These are phyloP conservation scores for Plutella xylostella DNA, from an alignment of 2,888 invertebrate genomes.

Conservation along the genomic window DNA sequence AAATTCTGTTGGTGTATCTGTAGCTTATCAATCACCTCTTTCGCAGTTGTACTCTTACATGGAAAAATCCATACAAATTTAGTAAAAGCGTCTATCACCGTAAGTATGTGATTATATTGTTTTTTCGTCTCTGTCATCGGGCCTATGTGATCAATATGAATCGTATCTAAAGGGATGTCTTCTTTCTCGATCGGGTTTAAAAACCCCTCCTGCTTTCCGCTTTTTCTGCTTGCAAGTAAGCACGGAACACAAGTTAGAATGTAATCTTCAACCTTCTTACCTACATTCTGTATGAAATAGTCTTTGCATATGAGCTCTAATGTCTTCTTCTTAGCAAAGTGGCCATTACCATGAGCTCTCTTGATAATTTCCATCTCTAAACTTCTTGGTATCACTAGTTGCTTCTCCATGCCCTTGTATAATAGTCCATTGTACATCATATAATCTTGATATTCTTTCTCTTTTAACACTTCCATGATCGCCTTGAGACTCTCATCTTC, in stretches of 20 bases:
- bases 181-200: slow-evolving; percentile 28
- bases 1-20: slow-evolving; percentile 24
- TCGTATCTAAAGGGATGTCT: slow-evolving; percentile 25
- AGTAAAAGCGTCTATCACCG: slow-evolving; percentile 30
- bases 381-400: neutral
- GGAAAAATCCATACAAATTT: slow-evolving; percentile 37
- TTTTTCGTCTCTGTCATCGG: slow-evolving; percentile 29
- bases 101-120: slow-evolving; percentile 31
- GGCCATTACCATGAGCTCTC: neutral
- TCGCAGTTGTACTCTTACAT: slow-evolving; percentile 23
- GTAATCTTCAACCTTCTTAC: neutral
- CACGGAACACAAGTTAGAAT: neutral
- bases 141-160: slow-evolving; percentile 33
- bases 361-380: neutral
- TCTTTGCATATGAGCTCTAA: neutral
- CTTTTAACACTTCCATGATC: neutral
- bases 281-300: neutral
- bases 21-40: slow-evolving; percentile 27
- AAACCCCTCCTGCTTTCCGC: slow-evolving; percentile 27
- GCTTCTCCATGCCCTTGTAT: neutral
- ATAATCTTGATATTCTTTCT: neutral
- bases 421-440: neutral
- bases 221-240: slow-evolving; percentile 18
- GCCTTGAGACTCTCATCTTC: neutral
- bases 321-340: neutral